Base-by-base conservation (phyloP, 2,113 vertebrate species). In the Sula dactylatra region DNA sequence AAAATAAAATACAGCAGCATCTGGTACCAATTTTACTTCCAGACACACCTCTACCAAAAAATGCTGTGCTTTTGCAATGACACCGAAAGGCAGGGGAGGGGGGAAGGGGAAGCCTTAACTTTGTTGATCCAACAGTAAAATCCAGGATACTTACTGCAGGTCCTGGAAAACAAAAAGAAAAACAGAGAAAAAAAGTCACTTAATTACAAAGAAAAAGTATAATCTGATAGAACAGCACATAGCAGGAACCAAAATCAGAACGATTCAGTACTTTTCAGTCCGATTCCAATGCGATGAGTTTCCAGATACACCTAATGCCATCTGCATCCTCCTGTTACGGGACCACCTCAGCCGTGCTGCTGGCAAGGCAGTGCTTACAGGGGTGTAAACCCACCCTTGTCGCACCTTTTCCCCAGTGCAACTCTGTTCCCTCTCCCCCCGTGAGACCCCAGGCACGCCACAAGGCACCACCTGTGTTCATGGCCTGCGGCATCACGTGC, bases 71-170 rank as follows among this genome's bases (percentile, higher is more conserved):
- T 67, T 72, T 87, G 62, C 90, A 97, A 88, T 16, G 64, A 40
- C 81, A 97, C 34, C 55, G 42, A 95, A 88, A 95, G 45, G 88
- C 77, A 88, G 50, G 71, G 71, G 50, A 58, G 5, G 20, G 62
- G 58, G 54, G 66, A 97, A 96, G 54, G 73, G 92, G 90, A 91
- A 62, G 45, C 55, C 98, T 98, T 98, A 98, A 97, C 98, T 98
- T 98, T 98, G 97, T 82, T 97, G 97, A 96, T 94, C 83, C 89
- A 95, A 88, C 55, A 82, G 90, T 70, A 76, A 86, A 93, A 92
- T 97, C 96, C 97, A 72, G 13, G 97, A 96, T 98, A 99, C 99
- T 99, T 99, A 99, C 99, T 73, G 99, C 98, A 97, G 98, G 97
- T 97, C 99, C 99, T 99, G 98, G 61, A 99, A 99, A 93, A 99